Percentiles rank a stretch among this genome's conserved stretches.
phyloP scores from a whole-genome alignment of 2,113 vertebrate genomes.

The Condylura cristata region DNA sequence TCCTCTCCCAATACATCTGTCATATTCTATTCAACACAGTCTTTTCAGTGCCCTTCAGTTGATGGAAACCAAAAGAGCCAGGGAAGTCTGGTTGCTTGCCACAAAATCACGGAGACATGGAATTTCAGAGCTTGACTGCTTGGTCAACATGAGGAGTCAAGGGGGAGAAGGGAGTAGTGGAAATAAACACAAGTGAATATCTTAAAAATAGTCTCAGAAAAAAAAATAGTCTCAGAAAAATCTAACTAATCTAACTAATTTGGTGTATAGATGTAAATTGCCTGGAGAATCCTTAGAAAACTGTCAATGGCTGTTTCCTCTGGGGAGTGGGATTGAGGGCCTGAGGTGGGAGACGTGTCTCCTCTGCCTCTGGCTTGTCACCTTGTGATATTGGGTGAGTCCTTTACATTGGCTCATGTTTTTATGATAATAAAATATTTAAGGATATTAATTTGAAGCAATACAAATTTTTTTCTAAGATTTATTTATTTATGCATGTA shows the following conservation, averaged over 20 bases:
- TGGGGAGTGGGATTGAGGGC: background rate
- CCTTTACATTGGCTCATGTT: background rate
- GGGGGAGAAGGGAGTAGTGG: background rate
- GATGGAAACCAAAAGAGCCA: background rate
- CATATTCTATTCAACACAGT: background rate
- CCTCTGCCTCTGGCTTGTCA: background rate
- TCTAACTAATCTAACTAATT: background rate
- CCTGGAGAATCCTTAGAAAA: background rate
- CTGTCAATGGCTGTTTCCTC: background rate
- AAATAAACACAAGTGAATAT: background rate
- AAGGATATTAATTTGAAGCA: conserved; percentile 25
- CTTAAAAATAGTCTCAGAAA: background rate
- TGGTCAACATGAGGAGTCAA: background rate
- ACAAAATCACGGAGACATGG: background rate
- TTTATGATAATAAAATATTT: background rate
- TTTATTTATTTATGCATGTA: too few relatives aligned
- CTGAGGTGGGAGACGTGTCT: background rate
- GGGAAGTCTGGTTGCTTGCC: background rate
- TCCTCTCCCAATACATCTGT: background rate
- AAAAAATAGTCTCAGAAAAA: background rate
- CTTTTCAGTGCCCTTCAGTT: background rate
- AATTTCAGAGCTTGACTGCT: background rate
- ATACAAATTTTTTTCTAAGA: background rate
- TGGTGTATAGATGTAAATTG: background rate
- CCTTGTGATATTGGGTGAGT: background rate